Percentiles rank a stretch among this genome's conserved stretches.
Evolutionary conservation across 2,888 invertebrate species (phyloP).

Genomic region (Drosophila koepferae): DNA sequence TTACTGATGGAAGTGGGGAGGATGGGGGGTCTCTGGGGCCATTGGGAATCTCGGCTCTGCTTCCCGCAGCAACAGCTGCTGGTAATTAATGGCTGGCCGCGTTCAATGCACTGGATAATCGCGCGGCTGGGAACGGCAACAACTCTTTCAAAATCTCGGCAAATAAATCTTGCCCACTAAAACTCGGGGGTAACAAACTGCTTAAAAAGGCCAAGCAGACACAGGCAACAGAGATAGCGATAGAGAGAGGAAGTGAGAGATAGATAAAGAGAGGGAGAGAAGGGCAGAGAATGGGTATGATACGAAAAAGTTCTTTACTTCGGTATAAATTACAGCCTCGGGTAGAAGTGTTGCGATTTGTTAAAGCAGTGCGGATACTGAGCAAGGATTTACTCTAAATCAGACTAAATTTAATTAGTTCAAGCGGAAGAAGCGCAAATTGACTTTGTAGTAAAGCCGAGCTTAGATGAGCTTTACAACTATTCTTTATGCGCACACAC

Average conservation of each 20-base stretch:
- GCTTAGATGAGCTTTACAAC: neutral
- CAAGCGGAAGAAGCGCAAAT: constrained; percentile 1
- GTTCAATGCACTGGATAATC: constrained; percentile 82
- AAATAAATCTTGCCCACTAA: constrained; percentile 69
- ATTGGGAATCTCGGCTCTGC: constrained; percentile 23
- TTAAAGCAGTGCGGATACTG: constrained; percentile 18
- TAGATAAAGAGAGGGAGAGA: neutral
- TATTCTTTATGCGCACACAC: neutral
- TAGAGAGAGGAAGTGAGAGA: neutral
- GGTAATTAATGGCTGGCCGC: constrained; percentile 77
- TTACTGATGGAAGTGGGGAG: neutral
- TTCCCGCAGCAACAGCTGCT: constrained; percentile 67
- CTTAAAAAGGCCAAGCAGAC: constrained; percentile 31
- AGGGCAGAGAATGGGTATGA: neutral
- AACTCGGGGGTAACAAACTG: constrained; percentile 53
- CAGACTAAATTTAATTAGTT: constrained; percentile 33
- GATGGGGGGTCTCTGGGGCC: neutral
- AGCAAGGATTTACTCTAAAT: constrained; percentile 22
- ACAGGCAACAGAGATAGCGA: neutral
- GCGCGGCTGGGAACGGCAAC: constrained; percentile 61
- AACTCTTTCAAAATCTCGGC: constrained; percentile 76
- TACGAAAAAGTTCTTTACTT: constrained; percentile 52
- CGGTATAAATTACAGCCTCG: constrained; percentile 64
- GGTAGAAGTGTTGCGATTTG: constrained; percentile 63
- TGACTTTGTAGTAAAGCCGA: neutral